These are phyloP conservation scores for Drosophila mayri DNA, from an alignment of 1,140 invertebrate genomes.

Conservation along the genomic window DNA sequence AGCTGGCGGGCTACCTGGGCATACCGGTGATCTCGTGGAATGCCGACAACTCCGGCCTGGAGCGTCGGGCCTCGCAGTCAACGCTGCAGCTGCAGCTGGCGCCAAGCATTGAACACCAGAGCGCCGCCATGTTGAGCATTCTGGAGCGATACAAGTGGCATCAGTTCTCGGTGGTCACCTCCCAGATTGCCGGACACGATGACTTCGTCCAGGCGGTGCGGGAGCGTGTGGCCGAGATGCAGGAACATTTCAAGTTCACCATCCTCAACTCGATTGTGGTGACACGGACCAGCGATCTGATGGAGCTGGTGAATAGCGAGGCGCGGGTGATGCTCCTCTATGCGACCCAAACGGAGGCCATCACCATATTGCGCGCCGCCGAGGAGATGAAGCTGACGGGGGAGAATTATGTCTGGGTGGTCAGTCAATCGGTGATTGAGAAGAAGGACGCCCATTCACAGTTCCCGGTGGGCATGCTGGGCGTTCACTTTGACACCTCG, in stretches of 20 bases:
- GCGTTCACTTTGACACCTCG: slow-evolving; percentile 96
- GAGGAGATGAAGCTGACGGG: slow-evolving; percentile 94
- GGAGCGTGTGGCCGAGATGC: slow-evolving; percentile 92
- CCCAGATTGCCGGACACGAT: slow-evolving; percentile 96
- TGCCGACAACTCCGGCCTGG: slow-evolving; percentile 95
- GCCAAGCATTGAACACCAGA: slow-evolving; percentile 96
- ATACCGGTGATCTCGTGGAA: slow-evolving; percentile 98
- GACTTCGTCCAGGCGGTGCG: slow-evolving; percentile 97
- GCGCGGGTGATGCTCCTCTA: slow-evolving; percentile 97
- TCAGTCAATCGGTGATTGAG: slow-evolving; percentile 97
- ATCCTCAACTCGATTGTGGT: slow-evolving; percentile 94
- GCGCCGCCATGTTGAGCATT: slow-evolving; percentile 96
- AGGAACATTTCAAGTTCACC: slow-evolving; percentile 95
- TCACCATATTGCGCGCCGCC: slow-evolving; percentile 92
- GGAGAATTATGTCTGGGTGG: slow-evolving; percentile 98
- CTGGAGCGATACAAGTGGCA: slow-evolving; percentile 98
- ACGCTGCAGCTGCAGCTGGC: slow-evolving; percentile 95
- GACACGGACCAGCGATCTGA: slow-evolving; percentile 88
- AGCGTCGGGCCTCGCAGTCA: slow-evolving; percentile 92
- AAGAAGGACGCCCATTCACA: slow-evolving; percentile 90
- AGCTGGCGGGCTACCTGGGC: slow-evolving; percentile 93
- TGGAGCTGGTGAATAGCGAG: slow-evolving; percentile 94
- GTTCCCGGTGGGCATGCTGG: slow-evolving; percentile 97
- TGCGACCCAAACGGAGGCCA: slow-evolving; percentile 94
- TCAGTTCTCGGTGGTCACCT: slow-evolving; percentile 97